These are phyloP conservation scores for Petrocephalus sullivani DNA, from an alignment of 2,797 vertebrate species.

Conservation along the genomic window DNA sequence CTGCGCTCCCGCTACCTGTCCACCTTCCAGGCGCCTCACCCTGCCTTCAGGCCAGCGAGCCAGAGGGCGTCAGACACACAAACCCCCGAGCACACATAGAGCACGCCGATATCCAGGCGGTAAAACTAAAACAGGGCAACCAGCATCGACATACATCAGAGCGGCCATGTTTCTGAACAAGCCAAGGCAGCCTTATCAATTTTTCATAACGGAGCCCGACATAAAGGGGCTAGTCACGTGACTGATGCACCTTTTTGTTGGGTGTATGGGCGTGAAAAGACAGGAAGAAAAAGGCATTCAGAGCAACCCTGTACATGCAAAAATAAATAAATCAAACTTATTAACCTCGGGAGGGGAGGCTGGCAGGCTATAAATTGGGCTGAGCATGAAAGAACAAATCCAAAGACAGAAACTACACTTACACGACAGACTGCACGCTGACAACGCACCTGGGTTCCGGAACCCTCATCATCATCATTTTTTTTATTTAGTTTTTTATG, in stretches of 20 bases:
- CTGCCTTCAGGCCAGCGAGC: constrained; percentile 45
- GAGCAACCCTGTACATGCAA: not conserved
- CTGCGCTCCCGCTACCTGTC: not conserved
- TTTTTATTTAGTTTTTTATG: not conserved
- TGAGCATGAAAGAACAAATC: not conserved
- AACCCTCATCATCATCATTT: not conserved
- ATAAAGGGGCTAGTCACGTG: constrained; percentile 15
- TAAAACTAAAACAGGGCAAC: not conserved
- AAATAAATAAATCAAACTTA: constrained; percentile 2
- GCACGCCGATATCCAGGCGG: not conserved
- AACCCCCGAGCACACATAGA: not conserved
- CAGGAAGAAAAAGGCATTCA: not conserved
- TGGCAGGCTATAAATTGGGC: not conserved
- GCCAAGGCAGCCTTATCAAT: constrained; percentile 6
- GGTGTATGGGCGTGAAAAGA: not conserved
- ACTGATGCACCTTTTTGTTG: not conserved
- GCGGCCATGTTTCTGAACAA: not conserved
- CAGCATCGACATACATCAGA: not conserved
- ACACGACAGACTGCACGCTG: not conserved
- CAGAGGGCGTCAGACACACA: not conserved
- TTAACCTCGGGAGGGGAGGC: not conserved
- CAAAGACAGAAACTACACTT: not conserved
- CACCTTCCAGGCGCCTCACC: not conserved
- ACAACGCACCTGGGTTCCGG: not conserved
- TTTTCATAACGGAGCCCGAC: not conserved